Evolutionary conservation across 2,888 invertebrate genomes (phyloP), one percentile per base, ranked within the genome.

Genomic region (Ligdia adustata): DNA sequence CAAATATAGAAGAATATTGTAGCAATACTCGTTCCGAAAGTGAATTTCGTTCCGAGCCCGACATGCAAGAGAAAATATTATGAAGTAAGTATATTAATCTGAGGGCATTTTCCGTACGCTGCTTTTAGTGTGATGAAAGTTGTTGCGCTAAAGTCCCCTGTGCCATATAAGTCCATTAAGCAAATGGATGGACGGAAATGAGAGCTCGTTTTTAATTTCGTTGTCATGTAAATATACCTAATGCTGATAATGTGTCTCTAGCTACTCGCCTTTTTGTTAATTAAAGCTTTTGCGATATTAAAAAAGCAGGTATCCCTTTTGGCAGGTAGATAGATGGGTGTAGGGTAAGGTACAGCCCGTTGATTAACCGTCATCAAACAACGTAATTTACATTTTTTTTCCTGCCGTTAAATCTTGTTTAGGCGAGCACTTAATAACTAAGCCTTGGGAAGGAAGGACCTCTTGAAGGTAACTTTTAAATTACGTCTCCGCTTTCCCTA

Each of bases 111-210:
- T 79, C 80, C 75, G 81, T 84, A 82, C 79, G 81, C 74, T 79
- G 87, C 86, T 88, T 89, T 87, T 86, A 87, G 86, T 85, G 75
- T 86, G 85, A 87, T 87, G 86, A 87, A 88, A 86, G 84, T 88
- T 79, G 74, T 88, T 79, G 74, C 73, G 71, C 73, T 57, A 70
- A 71, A 79, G 78, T 82, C 87, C 87, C 87, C 72, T 60, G 87
- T 79, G 87, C 79, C 80, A 69, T 79, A 82, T 82, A 82, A 82
- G 82, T 83, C 86, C 89, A 87, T 88, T 89, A 89, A 74, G 79
- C 75, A 89, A 87, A 89, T 88, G 86, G 82, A 82, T 79, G 79
- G 73, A 79, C 75, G 75, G 80, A 79, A 86, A 87, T 82, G 81
- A 79, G 79, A 78, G 76, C 75, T 79, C 82, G 78, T 83, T 88